Base-by-base conservation (phyloP, 2,888 invertebrate genomes). In the Tineola bisselliella region DNA sequence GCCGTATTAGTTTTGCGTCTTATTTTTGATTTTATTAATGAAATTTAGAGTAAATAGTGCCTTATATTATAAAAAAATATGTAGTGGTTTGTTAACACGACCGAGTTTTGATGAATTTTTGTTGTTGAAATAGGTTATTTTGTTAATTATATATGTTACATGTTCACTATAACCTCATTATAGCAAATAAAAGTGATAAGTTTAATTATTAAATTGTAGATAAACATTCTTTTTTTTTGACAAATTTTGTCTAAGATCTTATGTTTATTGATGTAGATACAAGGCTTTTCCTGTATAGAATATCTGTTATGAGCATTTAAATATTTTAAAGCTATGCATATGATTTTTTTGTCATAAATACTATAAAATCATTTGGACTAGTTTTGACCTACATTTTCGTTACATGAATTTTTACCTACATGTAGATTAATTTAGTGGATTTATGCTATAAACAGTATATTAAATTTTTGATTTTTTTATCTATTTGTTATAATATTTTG, bases 1-100 rank as follows among this genome's bases (percentile, higher is more conserved):
- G 33, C 44, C 33, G 52, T 59, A n/a, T 12, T 76, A 81, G 77
- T 83, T 84, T 82, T 84, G 83, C 84, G 84, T 82, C 84, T 82
- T 81, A 83, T 82, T 72, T 25, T 54, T 54, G 18, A 54, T n/a
- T 48, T 48, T 48, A n/a, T 38, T 25, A n/a, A 38, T 38, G 3
- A 12, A 38, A 38, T 38, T 38, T 38, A 10, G 38, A 38, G 38
- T 38, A 38, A 6, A 38, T 38, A 38, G 3, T 38, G n/a, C 10
- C 38, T 25, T 25, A 6, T 25, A 25, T 25, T 25, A 25, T 25
- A 38, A n/a, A 38, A 31, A 38, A 38, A 38, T 38, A 38, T n/a
- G 5, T 38, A 38, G 38, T 38, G 10, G 5, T 10, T n/a, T 10
- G 38, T 4, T 10, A 2, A 12, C n/a, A 38, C n/a, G n/a, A 4